Evolutionary conservation across 64 coral and sea anemone genomes (phyloP).

Genomic region (Trachythela sp.): DNA sequence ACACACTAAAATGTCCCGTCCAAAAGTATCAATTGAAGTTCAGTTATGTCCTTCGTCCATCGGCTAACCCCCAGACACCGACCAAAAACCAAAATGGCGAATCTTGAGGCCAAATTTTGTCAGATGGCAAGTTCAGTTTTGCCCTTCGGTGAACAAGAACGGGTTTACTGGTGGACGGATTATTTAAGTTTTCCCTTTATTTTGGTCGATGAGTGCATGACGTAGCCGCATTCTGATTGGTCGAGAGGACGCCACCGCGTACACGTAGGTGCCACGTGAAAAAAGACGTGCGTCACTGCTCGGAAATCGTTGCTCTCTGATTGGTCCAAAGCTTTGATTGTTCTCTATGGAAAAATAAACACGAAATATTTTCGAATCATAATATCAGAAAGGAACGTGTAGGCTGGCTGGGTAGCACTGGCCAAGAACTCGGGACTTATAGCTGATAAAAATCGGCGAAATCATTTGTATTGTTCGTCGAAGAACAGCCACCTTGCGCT

Average conservation of each 20-base stretch:
- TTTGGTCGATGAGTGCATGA: neutral
- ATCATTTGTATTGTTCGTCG: neutral
- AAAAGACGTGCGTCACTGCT: neutral
- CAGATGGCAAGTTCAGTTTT: neutral
- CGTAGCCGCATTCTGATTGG: neutral
- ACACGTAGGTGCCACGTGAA: neutral
- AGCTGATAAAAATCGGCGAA: neutral
- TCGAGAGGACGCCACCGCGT: neutral
- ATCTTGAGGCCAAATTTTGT: neutral
- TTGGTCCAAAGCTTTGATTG: neutral
- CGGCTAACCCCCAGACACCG: neutral
- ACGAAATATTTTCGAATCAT: conserved; percentile 1
- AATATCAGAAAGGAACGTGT: neutral
- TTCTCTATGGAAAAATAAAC: neutral
- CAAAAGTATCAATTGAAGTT: neutral
- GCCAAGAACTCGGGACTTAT: neutral
- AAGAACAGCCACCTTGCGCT: neutral
- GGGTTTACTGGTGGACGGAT: neutral
- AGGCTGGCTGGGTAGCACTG: neutral
- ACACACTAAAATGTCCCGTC: neutral
- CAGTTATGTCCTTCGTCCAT: neutral
- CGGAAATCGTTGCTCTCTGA: neutral
- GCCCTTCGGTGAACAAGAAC: neutral
- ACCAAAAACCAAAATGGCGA: neutral
- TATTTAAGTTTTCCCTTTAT: neutral